Evolutionary conservation across 2,113 vertebrate genomes (phyloP).

Genomic region (Physeter macrocephalus): DNA sequence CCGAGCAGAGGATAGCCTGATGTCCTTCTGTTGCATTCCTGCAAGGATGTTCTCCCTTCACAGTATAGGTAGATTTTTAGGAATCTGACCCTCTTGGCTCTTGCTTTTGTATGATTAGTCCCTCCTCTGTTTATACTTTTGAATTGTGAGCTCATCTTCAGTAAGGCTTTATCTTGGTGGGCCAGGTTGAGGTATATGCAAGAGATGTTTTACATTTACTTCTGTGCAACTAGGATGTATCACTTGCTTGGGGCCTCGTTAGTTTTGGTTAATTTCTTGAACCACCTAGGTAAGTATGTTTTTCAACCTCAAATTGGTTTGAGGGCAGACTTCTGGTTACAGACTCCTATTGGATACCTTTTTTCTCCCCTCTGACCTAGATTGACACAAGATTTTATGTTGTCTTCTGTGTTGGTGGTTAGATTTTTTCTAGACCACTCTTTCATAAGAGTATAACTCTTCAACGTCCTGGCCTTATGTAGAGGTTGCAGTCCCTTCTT

Average conservation of each 20-base stretch:
- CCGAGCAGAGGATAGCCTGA: neutral
- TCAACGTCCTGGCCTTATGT: neutral
- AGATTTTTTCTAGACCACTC: neutral
- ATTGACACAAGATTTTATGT: neutral
- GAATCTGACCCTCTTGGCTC: neutral
- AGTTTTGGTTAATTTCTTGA: conserved; percentile 17
- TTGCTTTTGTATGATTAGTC: neutral
- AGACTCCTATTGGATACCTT: neutral
- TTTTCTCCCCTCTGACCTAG: neutral
- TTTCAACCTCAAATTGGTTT: neutral
- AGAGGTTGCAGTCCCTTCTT: neutral
- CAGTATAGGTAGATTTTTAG: neutral
- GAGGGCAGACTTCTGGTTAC: neutral
- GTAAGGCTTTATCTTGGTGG: neutral
- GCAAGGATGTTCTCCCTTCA: neutral
- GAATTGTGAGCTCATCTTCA: neutral
- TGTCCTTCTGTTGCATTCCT: neutral
- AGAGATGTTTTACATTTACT: neutral
- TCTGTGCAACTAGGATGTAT: neutral
- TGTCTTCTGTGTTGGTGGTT: neutral
- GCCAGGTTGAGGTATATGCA: neutral
- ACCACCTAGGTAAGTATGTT: neutral
- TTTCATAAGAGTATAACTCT: neutral
- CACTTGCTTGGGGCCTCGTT: neutral
- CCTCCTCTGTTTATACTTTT: neutral